These are phyloP conservation scores for Andrena minutula DNA, from an alignment of 2,888 invertebrate genomes.

Conservation along the genomic window DNA sequence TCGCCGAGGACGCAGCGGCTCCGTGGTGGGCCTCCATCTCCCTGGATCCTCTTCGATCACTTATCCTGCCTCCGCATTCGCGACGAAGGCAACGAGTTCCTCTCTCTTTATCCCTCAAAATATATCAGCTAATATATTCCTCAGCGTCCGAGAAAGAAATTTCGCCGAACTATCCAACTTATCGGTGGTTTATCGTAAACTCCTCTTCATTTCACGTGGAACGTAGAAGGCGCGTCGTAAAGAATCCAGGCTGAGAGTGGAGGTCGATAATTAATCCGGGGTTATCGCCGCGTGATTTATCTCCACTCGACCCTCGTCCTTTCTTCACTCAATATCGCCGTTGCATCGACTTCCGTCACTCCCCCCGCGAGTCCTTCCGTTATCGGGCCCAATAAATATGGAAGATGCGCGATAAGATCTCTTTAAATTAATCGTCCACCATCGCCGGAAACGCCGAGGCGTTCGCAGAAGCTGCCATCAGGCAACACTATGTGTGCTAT, in stretches of 20 bases:
- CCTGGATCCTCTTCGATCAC: conserved; percentile 19
- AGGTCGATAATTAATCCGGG: conserved; percentile 60
- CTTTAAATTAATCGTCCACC: neutral
- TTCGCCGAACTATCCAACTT: conserved; percentile 25
- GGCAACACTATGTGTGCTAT: neutral
- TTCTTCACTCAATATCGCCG: conserved; percentile 27
- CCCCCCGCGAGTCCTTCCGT: conserved; percentile 31
- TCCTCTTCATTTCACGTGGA: conserved; percentile 32
- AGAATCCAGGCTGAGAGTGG: conserved; percentile 4
- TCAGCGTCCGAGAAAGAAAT: neutral
- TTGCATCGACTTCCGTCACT: conserved; percentile 53
- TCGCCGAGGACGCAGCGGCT: conserved; percentile 56
- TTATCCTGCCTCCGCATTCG: conserved; percentile 43
- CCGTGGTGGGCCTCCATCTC: conserved; percentile 62
- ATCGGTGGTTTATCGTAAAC: conserved; percentile 41
- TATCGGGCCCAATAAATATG: conserved; percentile 53
- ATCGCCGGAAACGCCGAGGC: neutral
- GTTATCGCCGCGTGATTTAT: conserved; percentile 63
- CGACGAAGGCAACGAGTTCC: neutral
- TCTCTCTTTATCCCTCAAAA: no score
- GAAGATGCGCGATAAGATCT: neutral
- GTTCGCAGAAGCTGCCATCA: neutral
- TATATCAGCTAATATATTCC: no score
- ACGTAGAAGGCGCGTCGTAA: conserved; percentile 35
- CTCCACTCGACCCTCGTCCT: conserved; percentile 42